Base-by-base conservation (phyloP, 2,888 invertebrate genomes). In the Netelia melanura region DNA sequence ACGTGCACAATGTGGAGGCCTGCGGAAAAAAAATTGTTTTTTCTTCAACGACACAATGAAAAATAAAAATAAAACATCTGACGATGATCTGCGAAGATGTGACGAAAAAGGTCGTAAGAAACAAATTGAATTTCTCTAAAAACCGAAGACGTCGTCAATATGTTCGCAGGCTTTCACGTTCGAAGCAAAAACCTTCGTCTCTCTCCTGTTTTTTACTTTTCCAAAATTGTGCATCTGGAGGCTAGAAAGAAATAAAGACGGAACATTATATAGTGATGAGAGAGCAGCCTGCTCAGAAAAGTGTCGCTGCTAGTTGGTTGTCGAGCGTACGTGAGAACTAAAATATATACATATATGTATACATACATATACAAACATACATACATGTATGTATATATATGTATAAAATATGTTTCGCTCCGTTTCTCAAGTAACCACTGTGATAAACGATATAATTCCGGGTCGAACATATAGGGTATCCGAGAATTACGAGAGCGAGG, bases 401-500 rank as follows among this genome's bases (percentile, higher is more conserved):
- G 89, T 88, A 88, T 88, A 87, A 87, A 30, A 87, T 83, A 84
- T 89, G 30, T 87, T 89, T 89, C 89, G 90, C 90, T 91, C 88
- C 90, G 52, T 61, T 61, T 90, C 89, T 90, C 89, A 90, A 90
- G 86, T 88, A 90, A 90, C 88, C 90, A 91, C 91, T 91, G 91
- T 91, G 91, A 91, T 91, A 91, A 83, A 86, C 75, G 83, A 86
- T 81, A 86, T 70, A 81, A 85, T 83, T 83, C 64, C 84, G 83
- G 81, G 81, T 78, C 80, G 76, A 84, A 72, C 78, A 79, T 62
- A 67, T 83, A 76, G 70, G 70, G 61, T 81, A 80, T 77, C 21
- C 79, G 61, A 82, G 80, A 80, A 75, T 44, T 71, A 67, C 65
- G 79, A 75, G 61, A 62, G 61, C 61, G 75, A 65, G 17, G 64